These are phyloP conservation scores for Apus apus DNA, from an alignment of 2,113 vertebrate genomes.

Conservation along the genomic window DNA sequence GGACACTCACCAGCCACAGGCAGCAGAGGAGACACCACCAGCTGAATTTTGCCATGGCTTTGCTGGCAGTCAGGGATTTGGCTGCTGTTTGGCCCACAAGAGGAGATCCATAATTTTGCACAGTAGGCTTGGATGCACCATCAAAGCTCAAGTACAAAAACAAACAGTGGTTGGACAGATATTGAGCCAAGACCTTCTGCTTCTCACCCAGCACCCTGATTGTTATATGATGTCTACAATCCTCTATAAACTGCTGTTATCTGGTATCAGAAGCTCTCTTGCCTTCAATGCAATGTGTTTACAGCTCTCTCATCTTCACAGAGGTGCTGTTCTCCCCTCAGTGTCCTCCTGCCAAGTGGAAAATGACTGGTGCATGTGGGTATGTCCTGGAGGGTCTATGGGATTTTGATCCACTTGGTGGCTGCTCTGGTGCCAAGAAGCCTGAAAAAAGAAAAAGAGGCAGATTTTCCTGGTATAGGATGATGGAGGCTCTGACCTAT, in stretches of 20 bases:
- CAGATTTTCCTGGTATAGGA: not conserved
- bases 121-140: not conserved
- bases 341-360: not conserved
- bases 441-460: not conserved
- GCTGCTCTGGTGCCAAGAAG: rapidly evolving
- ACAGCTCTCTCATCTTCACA: not conserved
- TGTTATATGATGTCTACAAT: not conserved
- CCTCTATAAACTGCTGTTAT: not conserved
- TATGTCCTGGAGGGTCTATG: not conserved
- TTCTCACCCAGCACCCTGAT: not conserved
- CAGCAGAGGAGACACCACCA: not conserved
- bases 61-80: not conserved
- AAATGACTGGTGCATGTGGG: not conserved
- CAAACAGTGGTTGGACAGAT: not conserved
- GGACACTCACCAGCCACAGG: not conserved
- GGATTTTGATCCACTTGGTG: not conserved
- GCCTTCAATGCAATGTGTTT: not conserved
- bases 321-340: not conserved
- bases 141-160: not conserved
- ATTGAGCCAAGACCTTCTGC: slow-evolving; percentile 1
- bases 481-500: not conserved
- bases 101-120: not conserved
- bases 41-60: slow-evolving; percentile 1
- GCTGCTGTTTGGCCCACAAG: not conserved
- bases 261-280: not conserved